A percentile compares a stretch with the other conserved stretches of the same genome.
phyloP scores from a whole-genome alignment of 1,140 invertebrate species.

The Drosophila yakuba region DNA sequence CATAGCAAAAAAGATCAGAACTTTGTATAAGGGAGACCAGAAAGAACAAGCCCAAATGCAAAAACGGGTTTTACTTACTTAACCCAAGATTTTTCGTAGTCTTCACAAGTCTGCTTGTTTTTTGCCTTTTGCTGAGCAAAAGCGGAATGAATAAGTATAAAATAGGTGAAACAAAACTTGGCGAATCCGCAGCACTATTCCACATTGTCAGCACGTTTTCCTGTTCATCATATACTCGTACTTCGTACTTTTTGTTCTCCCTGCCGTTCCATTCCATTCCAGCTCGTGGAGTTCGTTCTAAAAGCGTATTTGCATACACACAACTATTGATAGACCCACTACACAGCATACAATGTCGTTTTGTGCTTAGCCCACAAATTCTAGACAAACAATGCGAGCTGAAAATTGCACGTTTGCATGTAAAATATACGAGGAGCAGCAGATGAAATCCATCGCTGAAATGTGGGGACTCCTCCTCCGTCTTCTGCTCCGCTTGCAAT shows the following conservation, averaged over 20 bases:
- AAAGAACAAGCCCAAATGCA: constrained; percentile 12
- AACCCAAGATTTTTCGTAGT: constrained; percentile 9
- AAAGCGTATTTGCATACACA: constrained; percentile 39
- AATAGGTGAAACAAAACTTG: constrained; percentile 7
- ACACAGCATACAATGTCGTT: constrained; percentile 5
- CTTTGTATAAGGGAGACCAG: constrained; percentile 7
- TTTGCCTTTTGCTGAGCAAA: constrained; percentile 5
- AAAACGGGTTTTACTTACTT: constrained; percentile 15
- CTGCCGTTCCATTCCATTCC: constrained; percentile 49
- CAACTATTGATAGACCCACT: constrained; percentile 20
- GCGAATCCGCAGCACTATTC: constrained; percentile 16
- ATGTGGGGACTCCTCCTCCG: neutral
- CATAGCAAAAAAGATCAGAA: constrained; percentile 6
- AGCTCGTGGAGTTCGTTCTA: constrained; percentile 35
- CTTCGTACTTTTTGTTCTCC: neutral
- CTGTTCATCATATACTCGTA: constrained; percentile 5
- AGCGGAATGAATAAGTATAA: constrained; percentile 12
- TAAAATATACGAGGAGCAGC: constrained; percentile 12
- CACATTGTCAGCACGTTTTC: constrained; percentile 48
- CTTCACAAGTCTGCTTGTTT: neutral
- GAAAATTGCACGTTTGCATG: constrained; percentile 57
- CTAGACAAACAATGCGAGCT: constrained; percentile 36
- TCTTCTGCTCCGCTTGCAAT: neutral
- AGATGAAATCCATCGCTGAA: constrained; percentile 13
- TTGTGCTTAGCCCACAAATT: constrained; percentile 38